Evolutionary conservation across 2,888 invertebrate species (phyloP), one percentile per base, ranked within the genome.

Genomic region (Caenorhabditis angaria): DNA sequence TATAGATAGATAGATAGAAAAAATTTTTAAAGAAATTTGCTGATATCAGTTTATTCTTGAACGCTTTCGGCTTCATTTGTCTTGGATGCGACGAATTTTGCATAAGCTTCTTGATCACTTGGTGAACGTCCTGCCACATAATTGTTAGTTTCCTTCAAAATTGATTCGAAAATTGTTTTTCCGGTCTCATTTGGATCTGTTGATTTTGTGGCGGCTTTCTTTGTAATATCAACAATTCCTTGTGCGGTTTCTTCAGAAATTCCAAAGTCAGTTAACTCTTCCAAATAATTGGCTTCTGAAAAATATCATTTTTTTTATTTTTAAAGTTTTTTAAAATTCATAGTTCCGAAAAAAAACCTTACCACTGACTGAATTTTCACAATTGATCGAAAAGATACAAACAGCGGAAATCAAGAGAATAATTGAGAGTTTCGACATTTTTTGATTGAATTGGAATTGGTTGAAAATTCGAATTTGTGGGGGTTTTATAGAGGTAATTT

Each of bases 231-330:
- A 18, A 61, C 61, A 22, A 70, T 47, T n/a, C 61, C 65, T 6
- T 65, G 18, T 18, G 64, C 70, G 18, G 70, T 70, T 8, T 70
- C 65, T 32, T 60, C 41, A 1, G 64, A 53, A 3, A 70, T 29
- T 51, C 70, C 70, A 20, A 65, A 64, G 27, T 64, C 70, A 22
- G 57, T 12, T 28, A 70, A 28, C 48, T 70, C 70, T 54, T 70
- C 64, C 10, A 65, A 60, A 22, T 70, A 70, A 35, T 70, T 65
- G 57, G 63, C 60, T 50, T 65, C 70, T 69, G 25, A 12, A 63
- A 68, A 32, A 32, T 5, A 32, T n/a, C n/a, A n/a, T n/a, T n/a
- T n/a, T n/a, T n/a, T n/a, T n/a, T n/a, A n/a, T 10, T 8, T 32
- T 8, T 5, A 32, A 10, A 32, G 32, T 32, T 32, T 32, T 5